Evolutionary conservation across 2,888 invertebrate genomes (phyloP).

Genomic region (Ochropleura plecta): DNA sequence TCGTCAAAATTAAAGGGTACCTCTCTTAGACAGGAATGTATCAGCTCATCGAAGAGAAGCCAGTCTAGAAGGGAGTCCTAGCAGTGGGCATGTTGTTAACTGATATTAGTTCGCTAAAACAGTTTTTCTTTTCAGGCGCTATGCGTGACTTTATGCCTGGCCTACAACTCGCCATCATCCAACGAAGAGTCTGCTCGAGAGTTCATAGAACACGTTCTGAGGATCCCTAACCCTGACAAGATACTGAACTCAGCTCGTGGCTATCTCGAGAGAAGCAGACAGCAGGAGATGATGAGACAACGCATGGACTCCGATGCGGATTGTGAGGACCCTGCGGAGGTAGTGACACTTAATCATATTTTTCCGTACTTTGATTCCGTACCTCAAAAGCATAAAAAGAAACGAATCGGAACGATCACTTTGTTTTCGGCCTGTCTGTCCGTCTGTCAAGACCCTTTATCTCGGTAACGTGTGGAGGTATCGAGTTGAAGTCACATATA

Average conservation of each 20-base stretch:
- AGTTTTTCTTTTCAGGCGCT: constrained; percentile 69
- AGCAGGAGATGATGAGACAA: constrained; percentile 68
- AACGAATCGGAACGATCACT: too few relatives aligned
- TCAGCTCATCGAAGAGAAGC: too few relatives aligned
- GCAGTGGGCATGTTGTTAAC: neutral
- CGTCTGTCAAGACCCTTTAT: too few relatives aligned
- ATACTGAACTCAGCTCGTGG: constrained; percentile 83
- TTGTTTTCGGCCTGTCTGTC: too few relatives aligned
- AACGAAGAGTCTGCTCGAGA: constrained; percentile 78
- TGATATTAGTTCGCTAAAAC: neutral
- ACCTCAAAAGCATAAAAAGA: too few relatives aligned
- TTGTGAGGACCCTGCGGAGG: constrained; percentile 78
- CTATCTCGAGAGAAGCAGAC: constrained; percentile 77
- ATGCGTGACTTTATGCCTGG: constrained; percentile 74
- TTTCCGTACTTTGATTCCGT: too few relatives aligned
- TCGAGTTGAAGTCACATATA: too few relatives aligned
- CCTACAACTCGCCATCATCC: constrained; percentile 67
- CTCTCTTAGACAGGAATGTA: too few relatives aligned
- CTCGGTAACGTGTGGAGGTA: too few relatives aligned
- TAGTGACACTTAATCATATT: constrained; percentile 38
- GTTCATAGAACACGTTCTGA: constrained; percentile 80
- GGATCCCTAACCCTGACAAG: constrained; percentile 82
- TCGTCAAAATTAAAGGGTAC: too few relatives aligned
- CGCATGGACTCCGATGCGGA: constrained; percentile 70
- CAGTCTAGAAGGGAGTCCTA: neutral